Evolutionary conservation across 2,113 vertebrate genomes (phyloP), one percentile per base, ranked within the genome.

Genomic region (Poeciliopsis retropinna): DNA sequence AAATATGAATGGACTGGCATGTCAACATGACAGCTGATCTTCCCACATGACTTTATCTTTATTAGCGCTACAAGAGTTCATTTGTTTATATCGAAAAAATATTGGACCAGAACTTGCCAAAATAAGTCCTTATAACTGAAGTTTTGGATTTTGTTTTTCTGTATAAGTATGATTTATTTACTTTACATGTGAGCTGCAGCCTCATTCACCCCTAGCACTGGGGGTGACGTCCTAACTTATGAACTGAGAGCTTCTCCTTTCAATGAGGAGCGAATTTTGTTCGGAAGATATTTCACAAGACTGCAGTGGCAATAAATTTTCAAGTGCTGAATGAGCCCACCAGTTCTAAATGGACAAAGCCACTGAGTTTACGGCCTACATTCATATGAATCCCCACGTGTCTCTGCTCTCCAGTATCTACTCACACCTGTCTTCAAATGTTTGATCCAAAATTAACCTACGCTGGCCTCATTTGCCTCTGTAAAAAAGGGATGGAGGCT

Each of bases 381-480:
- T 68, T 67, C n/a, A 54, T n/a, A 64, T 11, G 44, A 8, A 70
- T 44, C 41, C 5, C 13, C 72, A 34, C 1, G 9, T 78, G 37
- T 22, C n/a, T 64, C 54, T 2, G 28, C 61, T 54, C 67, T 83
- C 79, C 51, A 25, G 74, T 75, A 3, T 74, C 66, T 5, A 25
- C n/a, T 19, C 65, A 72, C 79, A 82, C 67, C 72, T 85, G 82
- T 80, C 54, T 70, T 69, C 32, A 34, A 62, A 86, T 70, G 77
- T 79, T 73, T 34, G 28, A 71, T 86, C 79, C 67, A 76, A 79
- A 89, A 79, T 81, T 67, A 82, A 78, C 61, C 70, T 32, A 60
- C 19, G 0, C 22, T 19, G 37, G 27, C 34, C 39, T 60, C 37
- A 73, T 69, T 63, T 31, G 44, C 31, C 19, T 78, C 67, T 14